A percentile compares a stretch with the other conserved stretches of the same genome.
Conservation (phyloP, 1,140 invertebrate genomes). For the Drosophila bocqueti region DNA sequence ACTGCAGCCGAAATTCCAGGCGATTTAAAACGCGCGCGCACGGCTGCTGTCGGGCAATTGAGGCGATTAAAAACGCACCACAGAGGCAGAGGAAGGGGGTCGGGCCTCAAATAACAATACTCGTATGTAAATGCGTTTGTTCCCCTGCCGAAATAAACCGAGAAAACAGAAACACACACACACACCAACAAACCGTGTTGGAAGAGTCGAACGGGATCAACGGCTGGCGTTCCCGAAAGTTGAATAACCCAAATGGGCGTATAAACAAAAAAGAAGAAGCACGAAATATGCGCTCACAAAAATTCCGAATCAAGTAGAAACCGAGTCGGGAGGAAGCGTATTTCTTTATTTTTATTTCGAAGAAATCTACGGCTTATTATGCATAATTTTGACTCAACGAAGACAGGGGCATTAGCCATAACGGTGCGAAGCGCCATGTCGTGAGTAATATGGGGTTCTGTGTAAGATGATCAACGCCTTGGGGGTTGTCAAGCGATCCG, state of each 20-base stretch:
- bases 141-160: conserved; percentile 65
- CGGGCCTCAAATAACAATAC: conserved; percentile 49
- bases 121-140: conserved; percentile 75
- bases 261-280: conserved; percentile 57
- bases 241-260: conserved; percentile 81
- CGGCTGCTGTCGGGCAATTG: conserved; percentile 45
- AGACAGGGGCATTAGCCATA: conserved; percentile 21
- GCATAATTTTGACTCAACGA: conserved; percentile 48
- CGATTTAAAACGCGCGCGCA: conserved; percentile 49
- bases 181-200: background rate
- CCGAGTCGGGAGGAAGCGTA: conserved; percentile 1
- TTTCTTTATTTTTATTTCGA: conserved; percentile 14
- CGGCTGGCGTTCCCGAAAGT: conserved; percentile 72
- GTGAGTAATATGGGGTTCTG: conserved; percentile 35
- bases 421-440: conserved; percentile 17
- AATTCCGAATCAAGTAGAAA: conserved; percentile 21
- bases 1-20: conserved; percentile 66
- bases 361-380: conserved; percentile 50
- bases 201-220: conserved; percentile 79
- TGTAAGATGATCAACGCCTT: conserved; percentile 26
- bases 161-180: conserved; percentile 38
- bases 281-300: conserved; percentile 12
- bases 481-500: conserved; percentile 15
- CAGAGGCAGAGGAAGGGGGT: background rate
- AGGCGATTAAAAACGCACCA: conserved; percentile 51